A percentile compares a stretch with the other conserved stretches of the same genome.
These are phyloP conservation scores for Stratiomys singularior DNA, from an alignment of 2,888 invertebrate genomes.

Conservation along the genomic window DNA sequence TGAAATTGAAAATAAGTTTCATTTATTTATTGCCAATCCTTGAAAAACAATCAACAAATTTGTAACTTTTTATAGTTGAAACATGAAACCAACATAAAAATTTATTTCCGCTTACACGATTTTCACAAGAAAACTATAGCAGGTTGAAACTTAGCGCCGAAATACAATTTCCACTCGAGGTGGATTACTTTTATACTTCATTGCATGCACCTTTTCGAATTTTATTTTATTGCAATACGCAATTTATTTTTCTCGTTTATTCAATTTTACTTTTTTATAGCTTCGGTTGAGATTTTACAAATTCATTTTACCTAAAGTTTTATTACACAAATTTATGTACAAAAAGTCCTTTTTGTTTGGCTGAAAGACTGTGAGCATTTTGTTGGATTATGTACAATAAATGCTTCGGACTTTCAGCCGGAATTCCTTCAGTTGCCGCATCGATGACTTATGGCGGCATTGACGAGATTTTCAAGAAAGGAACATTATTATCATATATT, in stretches of 20 bases:
- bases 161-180: neutral
- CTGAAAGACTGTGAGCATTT: neutral
- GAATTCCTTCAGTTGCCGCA: neutral
- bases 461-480: too few relatives aligned
- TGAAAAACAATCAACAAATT: neutral
- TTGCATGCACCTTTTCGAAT: constrained; percentile 8
- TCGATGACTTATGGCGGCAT: neutral
- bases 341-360: neutral
- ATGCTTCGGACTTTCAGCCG: too few relatives aligned
- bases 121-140: neutral
- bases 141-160: neutral
- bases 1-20: too few relatives aligned
- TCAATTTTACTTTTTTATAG: neutral
- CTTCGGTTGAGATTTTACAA: neutral
- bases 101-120: neutral
- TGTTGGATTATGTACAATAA: neutral
- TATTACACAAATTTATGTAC: constrained; percentile 7
- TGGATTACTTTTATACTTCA: neutral
- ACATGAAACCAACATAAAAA: neutral
- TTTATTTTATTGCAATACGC: neutral
- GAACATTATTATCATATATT: too few relatives aligned
- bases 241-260: neutral
- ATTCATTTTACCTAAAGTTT: neutral
- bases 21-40: neutral
- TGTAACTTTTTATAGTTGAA: neutral